Conservation (phyloP, 2,888 invertebrate species). For the Phlogophora meticulosa region DNA sequence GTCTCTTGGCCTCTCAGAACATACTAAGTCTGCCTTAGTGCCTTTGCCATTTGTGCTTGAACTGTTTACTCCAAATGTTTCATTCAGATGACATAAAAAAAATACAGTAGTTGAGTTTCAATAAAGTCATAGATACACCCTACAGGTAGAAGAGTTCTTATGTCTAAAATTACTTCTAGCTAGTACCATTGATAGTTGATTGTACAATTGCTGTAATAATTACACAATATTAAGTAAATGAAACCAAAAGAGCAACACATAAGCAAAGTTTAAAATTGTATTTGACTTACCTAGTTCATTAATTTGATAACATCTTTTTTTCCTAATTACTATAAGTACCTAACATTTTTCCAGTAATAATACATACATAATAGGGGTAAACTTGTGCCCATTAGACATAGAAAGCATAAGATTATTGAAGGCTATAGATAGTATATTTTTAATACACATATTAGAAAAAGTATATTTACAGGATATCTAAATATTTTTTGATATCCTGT, state of each 20-base stretch:
- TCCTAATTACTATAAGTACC: conserved; percentile 3
- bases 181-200: conserved; percentile 29
- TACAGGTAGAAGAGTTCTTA: conserved; percentile 28
- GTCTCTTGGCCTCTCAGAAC: conserved; percentile 50
- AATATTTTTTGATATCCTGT: conserved; percentile 45
- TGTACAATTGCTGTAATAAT: conserved; percentile 2
- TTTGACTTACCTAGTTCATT: conserved; percentile 1
- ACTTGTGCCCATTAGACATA: conserved; percentile 38
- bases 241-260: not conserved
- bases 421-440: conserved; percentile 30
- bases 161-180: conserved; percentile 19
- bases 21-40: conserved; percentile 16
- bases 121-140: not conserved
- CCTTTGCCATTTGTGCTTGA: conserved; percentile 21
- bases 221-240: conserved; percentile 21
- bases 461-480: conserved; percentile 52
- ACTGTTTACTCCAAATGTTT: not conserved
- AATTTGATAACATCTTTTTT: not conserved
- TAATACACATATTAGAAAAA: conserved; percentile 48
- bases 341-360: not conserved
- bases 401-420: conserved; percentile 34
- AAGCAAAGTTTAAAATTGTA: not conserved
- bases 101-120: not conserved
- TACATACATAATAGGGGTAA: conserved; percentile 9
- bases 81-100: conserved; percentile 15